Evolutionary conservation across 2,797 vertebrate genomes (phyloP), one percentile per base, ranked within the genome.

Genomic region (Acanthiza pusilla): DNA sequence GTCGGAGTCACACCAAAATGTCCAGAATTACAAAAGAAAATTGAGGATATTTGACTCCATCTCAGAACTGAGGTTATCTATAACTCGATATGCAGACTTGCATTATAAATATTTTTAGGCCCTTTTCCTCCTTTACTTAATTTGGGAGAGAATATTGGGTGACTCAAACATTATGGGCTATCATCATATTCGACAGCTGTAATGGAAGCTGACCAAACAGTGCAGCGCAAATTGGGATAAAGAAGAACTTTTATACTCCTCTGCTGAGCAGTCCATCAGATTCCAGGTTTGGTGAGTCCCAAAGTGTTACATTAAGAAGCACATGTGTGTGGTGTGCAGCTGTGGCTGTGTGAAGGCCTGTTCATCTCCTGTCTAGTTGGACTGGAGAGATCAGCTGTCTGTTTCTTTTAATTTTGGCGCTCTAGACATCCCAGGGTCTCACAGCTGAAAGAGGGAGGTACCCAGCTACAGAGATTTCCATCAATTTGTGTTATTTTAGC

Each of bases 31-130:
- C 61, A 63, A 36, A 73, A 84, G 85, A 92, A 92, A 88, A 91
- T 77, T 79, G 47, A 72, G 47, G 54, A 50, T 77, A 62, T 78
- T 81, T 65, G 22, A 77, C 40, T 80, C 87, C 27, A 90, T 77
- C 71, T 96, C 40, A 89, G 51, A 89, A 51, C 76, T 34, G 62
- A 78, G 21, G 53, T 86, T 79, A 77, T 23, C 66, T 88, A 30
- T 74, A 94, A 82, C 34, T 83, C 73, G 48, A 57, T 88, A 34
- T 45, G 36, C 32, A 60, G 53, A 38, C 18, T 91, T 92, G 51
- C 16, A 16, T 81, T 81, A 76, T 57, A 88, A 95, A 91, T 85
- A 88, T 62, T 89, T 89, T 93, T 80, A 86, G 54, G n/a, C 9
- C 65, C n/a, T 92, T 91, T 91, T 81, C 27, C 25, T 90, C 18